Conservation (phyloP, 2,888 invertebrate species). For the Hybos culiciformis region DNA sequence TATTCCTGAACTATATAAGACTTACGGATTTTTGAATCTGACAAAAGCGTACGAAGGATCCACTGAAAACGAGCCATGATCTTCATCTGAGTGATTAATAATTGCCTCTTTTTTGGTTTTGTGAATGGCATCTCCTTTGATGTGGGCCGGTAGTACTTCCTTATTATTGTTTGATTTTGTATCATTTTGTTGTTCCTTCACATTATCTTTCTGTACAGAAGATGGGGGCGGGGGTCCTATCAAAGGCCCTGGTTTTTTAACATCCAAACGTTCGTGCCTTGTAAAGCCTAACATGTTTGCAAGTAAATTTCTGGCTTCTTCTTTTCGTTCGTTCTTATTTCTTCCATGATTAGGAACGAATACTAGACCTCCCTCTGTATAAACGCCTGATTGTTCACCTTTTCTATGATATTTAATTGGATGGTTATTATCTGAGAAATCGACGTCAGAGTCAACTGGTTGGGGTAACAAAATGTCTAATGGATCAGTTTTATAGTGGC, state of each 20-base stretch:
- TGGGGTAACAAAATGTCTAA: constrained; percentile 18
- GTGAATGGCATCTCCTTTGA: constrained; percentile 25
- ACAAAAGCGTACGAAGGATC: constrained; percentile 71
- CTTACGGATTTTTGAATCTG: constrained; percentile 57
- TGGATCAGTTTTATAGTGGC: not conserved
- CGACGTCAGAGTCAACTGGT: not conserved
- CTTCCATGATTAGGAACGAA: constrained; percentile 33
- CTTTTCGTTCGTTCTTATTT: constrained; percentile 12
- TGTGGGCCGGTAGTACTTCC: constrained; percentile 31
- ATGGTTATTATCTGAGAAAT: constrained; percentile 18
- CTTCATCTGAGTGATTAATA: constrained; percentile 33
- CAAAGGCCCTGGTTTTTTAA: constrained; percentile 87
- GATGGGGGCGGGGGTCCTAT: constrained; percentile 32
- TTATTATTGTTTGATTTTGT: too few relatives aligned
- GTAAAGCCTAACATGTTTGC: constrained; percentile 65
- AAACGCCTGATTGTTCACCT: constrained; percentile 32
- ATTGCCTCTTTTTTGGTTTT: constrained; percentile 29
- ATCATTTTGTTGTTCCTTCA: constrained; percentile 15
- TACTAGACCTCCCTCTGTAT: constrained; percentile 49
- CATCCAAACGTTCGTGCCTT: constrained; percentile 77
- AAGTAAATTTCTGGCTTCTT: constrained; percentile 44
- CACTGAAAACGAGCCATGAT: constrained; percentile 48
- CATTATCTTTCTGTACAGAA: constrained; percentile 11
- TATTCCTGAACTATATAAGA: constrained; percentile 13
- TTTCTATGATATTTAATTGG: constrained; percentile 16